phyloP scores from a whole-genome alignment of 2,888 invertebrate species.

The Euzophera pinguis region DNA sequence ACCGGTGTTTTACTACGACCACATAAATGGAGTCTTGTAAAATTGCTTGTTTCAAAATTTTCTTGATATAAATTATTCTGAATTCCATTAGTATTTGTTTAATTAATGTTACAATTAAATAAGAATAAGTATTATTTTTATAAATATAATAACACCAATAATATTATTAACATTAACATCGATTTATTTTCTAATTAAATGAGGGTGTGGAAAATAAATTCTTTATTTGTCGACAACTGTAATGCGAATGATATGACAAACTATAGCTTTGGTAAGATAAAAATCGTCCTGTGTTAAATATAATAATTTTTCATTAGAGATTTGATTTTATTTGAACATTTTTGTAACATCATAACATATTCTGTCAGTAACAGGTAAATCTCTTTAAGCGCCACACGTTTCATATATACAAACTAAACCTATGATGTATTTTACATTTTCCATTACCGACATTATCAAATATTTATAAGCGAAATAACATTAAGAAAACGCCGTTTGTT shows the following conservation, averaged over 20 bases:
- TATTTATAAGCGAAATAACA: conserved; percentile 69
- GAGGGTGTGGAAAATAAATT: no score
- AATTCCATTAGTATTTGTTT: conserved; percentile 1
- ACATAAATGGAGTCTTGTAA: conserved; percentile 4
- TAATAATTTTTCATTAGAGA: no score
- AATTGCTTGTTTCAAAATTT: not conserved
- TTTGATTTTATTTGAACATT: no score
- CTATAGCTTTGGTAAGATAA: no score
- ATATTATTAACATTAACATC: no score
- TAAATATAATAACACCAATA: no score
- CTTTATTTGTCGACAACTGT: no score
- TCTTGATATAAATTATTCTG: not conserved
- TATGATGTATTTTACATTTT: conserved; percentile 34
- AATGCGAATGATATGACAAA: no score
- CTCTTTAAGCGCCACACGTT: not conserved
- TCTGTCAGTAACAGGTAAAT: not conserved
- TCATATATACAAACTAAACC: conserved; percentile 1
- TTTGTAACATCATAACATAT: no score
- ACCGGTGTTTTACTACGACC: conserved; percentile 16
- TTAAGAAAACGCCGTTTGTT: conserved; percentile 63
- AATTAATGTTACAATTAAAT: not conserved
- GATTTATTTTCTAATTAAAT: no score
- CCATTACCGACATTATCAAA: conserved; percentile 61
- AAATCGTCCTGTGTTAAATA: no score
- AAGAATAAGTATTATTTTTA: not conserved